phyloP scores from a whole-genome alignment of 2,888 invertebrate species.

The Chrysodeixis includens region DNA sequence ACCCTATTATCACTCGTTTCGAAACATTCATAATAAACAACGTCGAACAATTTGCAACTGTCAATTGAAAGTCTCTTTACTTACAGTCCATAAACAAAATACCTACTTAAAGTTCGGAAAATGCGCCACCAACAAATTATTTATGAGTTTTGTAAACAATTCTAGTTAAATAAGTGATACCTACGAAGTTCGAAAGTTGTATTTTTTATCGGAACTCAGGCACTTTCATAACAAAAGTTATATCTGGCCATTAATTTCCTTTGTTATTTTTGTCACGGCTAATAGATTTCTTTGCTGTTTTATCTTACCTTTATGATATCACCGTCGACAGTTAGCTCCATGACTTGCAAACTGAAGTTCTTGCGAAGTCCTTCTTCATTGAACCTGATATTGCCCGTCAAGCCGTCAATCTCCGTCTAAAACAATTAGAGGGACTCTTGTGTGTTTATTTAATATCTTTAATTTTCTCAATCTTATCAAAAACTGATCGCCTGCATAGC shows the following conservation, averaged over 20 bases:
- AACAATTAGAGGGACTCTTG: conserved; percentile 76
- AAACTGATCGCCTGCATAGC: conserved; percentile 18
- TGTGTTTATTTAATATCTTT: conserved; percentile 63
- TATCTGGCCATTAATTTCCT: conserved; percentile 9
- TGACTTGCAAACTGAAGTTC: conserved; percentile 96
- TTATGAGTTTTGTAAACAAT: conserved; percentile 19
- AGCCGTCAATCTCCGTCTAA: conserved; percentile 96
- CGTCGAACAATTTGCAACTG: too few species aligned
- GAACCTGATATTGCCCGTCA: conserved; percentile 96
- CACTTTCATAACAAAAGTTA: conserved; percentile 19
- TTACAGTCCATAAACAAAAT: neutral
- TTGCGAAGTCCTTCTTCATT: conserved; percentile 95
- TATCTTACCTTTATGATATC: conserved; percentile 93
- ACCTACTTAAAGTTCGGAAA: neutral
- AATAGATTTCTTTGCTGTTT: conserved; percentile 11
- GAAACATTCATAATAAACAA: too few species aligned
- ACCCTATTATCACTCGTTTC: too few species aligned
- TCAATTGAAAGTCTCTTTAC: neutral
- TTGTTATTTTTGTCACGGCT: conserved; percentile 10
- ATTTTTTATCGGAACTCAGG: conserved; percentile 15
- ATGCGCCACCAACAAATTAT: conserved; percentile 11
- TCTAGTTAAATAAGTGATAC: conserved; percentile 17
- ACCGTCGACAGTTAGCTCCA: conserved; percentile 96
- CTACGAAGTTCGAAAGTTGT: conserved; percentile 10
- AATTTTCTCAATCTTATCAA: conserved; percentile 10